These are phyloP conservation scores for Ametastegia equiseti DNA, from an alignment of 2,888 invertebrate genomes.

Conservation along the genomic window DNA sequence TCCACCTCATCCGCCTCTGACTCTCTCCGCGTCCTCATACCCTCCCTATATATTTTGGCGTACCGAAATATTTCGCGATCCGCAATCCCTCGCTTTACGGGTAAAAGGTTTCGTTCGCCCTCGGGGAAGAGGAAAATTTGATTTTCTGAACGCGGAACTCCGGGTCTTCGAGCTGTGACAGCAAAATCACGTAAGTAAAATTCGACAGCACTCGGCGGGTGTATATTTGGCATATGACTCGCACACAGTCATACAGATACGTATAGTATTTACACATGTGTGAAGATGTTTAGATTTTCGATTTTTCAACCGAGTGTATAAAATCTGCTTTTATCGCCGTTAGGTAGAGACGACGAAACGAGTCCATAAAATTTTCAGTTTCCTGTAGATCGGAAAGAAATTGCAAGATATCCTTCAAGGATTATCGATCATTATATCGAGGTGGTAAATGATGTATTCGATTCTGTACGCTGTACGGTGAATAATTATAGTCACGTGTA, in stretches of 20 bases:
- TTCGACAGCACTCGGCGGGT: constrained; percentile 44
- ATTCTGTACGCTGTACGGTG: background rate
- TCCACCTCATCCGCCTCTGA: background rate
- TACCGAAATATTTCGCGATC: constrained; percentile 50
- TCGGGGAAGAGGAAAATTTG: constrained; percentile 60
- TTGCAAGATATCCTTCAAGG: constrained; percentile 62
- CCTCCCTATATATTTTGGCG: constrained; percentile 32
- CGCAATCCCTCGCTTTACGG: constrained; percentile 50
- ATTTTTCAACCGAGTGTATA: constrained; percentile 60
- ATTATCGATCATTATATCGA: constrained; percentile 53
- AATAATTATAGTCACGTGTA: background rate
- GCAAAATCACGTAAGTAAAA: constrained; percentile 62
- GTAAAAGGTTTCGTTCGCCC: constrained; percentile 57
- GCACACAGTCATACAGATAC: background rate
- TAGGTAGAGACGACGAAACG: constrained; percentile 58
- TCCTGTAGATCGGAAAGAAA: constrained; percentile 56
- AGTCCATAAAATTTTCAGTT: constrained; percentile 57
- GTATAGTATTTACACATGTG: no score
- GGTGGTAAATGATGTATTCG: background rate
- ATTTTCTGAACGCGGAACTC: constrained; percentile 55
- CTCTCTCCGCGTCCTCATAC: constrained; percentile 55
- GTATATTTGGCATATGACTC: no score
- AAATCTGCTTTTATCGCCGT: constrained; percentile 67
- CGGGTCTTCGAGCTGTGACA: constrained; percentile 67
- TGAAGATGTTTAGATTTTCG: no score